Conservation (phyloP, 64 coral and sea anemone genomes). For the Trachythela sp. region DNA sequence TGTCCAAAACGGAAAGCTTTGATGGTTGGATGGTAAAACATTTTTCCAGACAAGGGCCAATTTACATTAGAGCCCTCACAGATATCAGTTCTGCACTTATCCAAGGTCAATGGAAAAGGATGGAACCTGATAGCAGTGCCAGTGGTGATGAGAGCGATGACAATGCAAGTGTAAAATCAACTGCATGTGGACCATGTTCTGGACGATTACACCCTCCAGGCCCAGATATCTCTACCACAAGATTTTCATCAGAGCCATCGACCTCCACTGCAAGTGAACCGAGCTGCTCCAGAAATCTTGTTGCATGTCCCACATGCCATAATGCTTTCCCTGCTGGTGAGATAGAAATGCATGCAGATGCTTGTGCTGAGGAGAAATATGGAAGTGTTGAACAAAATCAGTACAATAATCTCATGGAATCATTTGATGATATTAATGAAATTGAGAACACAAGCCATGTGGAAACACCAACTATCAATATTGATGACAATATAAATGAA, state of each 20-base stretch:
- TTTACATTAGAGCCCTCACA: not conserved
- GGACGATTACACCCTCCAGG: not conserved
- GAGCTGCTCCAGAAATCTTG: not conserved
- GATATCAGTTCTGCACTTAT: not conserved
- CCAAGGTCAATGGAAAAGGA: not conserved
- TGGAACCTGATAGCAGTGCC: not conserved
- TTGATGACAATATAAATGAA: not conserved
- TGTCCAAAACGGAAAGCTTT: not conserved
- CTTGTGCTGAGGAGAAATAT: not conserved
- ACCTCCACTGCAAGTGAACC: not conserved
- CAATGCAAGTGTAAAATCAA: not conserved
- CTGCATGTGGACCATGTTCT: not conserved
- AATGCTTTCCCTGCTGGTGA: not conserved
- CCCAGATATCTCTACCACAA: not conserved
- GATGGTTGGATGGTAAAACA: not conserved
- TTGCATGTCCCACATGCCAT: not conserved
- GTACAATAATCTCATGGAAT: not conserved
- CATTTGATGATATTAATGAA: not conserved
- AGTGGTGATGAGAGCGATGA: not conserved
- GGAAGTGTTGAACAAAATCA: not conserved
- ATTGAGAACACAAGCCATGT: not conserved
- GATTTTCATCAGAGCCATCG: not conserved
- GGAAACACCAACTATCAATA: not conserved
- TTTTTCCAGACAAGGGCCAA: not conserved
- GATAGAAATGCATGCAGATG: not conserved